Conservation (phyloP, 1,140 invertebrate genomes). For the Cydia amplana region DNA sequence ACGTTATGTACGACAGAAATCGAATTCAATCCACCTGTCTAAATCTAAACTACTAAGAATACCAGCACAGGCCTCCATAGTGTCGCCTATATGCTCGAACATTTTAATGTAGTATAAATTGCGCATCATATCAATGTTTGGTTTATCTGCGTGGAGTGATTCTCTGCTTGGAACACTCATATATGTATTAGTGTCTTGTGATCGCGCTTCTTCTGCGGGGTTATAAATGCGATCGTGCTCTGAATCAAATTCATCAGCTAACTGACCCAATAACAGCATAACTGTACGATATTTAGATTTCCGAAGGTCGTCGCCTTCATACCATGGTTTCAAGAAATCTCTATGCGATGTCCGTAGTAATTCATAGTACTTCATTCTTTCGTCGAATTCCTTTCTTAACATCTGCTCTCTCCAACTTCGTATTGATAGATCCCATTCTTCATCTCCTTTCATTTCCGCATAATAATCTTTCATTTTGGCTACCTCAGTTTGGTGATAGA, state of each 20-base stretch:
- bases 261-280: slow-evolving; percentile 53
- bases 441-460: slow-evolving; percentile 54
- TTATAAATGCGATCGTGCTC: slow-evolving; percentile 45
- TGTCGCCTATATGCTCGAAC: slow-evolving; percentile 53
- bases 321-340: slow-evolving; percentile 63
- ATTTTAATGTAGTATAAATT: slow-evolving; percentile 59
- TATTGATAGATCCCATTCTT: slow-evolving; percentile 65
- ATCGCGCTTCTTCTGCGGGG: not conserved
- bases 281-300: slow-evolving; percentile 55
- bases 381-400: slow-evolving; percentile 64
- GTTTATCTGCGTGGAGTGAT: slow-evolving; percentile 29
- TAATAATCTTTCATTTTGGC: slow-evolving; percentile 59
- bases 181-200: not conserved
- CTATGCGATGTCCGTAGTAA: slow-evolving; percentile 52
- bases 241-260: slow-evolving; percentile 58
- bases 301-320: slow-evolving; percentile 54
- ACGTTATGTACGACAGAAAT: slow-evolving; percentile 53
- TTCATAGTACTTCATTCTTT: slow-evolving; percentile 67
- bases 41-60: slow-evolving; percentile 64
- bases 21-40: slow-evolving; percentile 67
- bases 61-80: slow-evolving; percentile 60
- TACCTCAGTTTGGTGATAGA: slow-evolving; percentile 71
- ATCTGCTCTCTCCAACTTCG: slow-evolving; percentile 58
- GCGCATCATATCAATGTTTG: slow-evolving; percentile 36
- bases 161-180: not conserved